Evolutionary conservation across 1,140 invertebrate genomes (phyloP), one percentile per base, ranked within the genome.

Genomic region (Danaus melanippus): DNA sequence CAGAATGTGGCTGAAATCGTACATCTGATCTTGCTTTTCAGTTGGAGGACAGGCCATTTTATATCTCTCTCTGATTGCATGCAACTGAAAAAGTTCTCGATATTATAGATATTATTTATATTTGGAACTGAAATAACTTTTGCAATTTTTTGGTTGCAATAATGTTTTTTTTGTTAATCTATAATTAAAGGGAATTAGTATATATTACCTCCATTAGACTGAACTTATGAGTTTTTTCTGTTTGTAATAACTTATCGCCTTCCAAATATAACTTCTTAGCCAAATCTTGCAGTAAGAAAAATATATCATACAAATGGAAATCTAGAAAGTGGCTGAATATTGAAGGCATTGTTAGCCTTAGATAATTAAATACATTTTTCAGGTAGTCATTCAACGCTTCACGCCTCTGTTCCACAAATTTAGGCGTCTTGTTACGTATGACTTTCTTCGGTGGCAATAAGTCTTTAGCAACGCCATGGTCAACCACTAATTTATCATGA

Each of bases 361-460:
- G 76, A 74, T 94, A 94, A 62, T 89, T 90, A 21, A 95, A 90
- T 8, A 94, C 86, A 57, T 90, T 92, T 74, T 93, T 92, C 6
- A 98, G 84, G 83, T 98, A 98, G 10, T 89, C 87, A 77, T 97
- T 93, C 21, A 98, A 83, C 12, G 91, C 93, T 60, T 90, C 86
- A 49, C 95, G 90, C 56, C 97, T 89, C 71, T 92, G 93, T 73
- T 96, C 95, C 12, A 98, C 89, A 76, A 98, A 98, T 11, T 90
- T 87, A 10, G 95, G 94, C 66, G 82, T 87, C 71, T 90, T 90
- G 64, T 90, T 90, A 39, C 89, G 69, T 60, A 89, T 89, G 10
- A 97, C 88, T 86, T 97, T 97, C 78, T 98, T 98, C 5, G 95
- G 95, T 11, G 97, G 97, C 10, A 98, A 76, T 53, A 96, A 88